Base-by-base conservation (phyloP, 1,140 invertebrate genomes). In the Scaptomyza montana region DNA sequence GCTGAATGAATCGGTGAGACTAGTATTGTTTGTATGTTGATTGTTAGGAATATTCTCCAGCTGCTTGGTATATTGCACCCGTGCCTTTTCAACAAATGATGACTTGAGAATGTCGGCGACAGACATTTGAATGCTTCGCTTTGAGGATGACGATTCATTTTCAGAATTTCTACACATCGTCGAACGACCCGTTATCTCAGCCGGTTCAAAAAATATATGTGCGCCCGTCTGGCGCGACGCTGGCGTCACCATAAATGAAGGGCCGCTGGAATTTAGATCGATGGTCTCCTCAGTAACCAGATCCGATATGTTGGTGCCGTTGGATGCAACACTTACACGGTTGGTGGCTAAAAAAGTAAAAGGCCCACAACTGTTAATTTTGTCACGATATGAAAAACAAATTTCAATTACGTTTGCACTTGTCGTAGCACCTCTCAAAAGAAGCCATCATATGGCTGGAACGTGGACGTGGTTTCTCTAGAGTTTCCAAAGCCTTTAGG, bases 171-270 rank as follows among this genome's bases (percentile, higher is more conserved):
- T 60, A 33, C 77, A 90, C 0, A 82, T 63, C 0, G 90, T 92
- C 0, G 90, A 92, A 2, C 90, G 79, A 0, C 90, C 90, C 2
- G 90, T 91, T 4, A 91, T 91, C 56, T 91, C 90, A 2, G 70
- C 70, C 2, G 90, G 90, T 41, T 91, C 87, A 51, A 91, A 91
- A 4, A 85, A 90, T 0, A 91, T 65, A 46, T 84, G 81, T 45
- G 61, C 43, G 54, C 72, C 66, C 54, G 71, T 74, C 1, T 43
- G 39, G 12, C 2, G 39, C 3, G 51, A 57, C 3, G 67, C 73
- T 13, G 80, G 68, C n/a, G 71, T 64, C 6, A 50, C n/a, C 49
- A 71, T 5, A 3, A 60, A 45, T 46, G 77, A 59, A 1, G 80
- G 79, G 13, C 74, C 59, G 30, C 77, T 89, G 4, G 68, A 79